phyloP scores from a whole-genome alignment of 2,888 invertebrate species.

The Xylocampa areola region DNA sequence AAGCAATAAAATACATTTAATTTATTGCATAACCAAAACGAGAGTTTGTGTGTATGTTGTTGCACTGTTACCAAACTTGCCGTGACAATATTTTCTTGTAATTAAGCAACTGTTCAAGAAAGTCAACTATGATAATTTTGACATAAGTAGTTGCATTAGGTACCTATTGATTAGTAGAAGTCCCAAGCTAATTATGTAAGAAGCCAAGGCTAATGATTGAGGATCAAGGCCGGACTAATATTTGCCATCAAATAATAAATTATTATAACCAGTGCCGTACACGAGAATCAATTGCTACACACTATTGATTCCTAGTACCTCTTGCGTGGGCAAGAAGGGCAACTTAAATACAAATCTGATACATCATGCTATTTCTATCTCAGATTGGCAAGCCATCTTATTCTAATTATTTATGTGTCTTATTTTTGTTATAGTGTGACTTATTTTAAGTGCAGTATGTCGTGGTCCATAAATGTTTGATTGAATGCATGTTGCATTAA shows the following conservation, averaged over 20 bases:
- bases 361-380: conserved; percentile 14
- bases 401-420: not conserved
- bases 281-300: conserved; percentile 21
- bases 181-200: conserved; percentile 19
- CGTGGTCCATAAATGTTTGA: not conserved
- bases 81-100: not conserved
- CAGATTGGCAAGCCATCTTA: conserved; percentile 23
- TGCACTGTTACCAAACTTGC: not conserved
- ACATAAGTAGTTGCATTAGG: not conserved
- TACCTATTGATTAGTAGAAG: conserved; percentile 31
- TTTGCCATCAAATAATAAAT: conserved; percentile 39
- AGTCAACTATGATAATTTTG: not conserved
- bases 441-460: not conserved
- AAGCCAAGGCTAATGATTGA: conserved; percentile 30
- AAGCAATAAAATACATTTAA: not conserved
- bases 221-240: conserved; percentile 41
- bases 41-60: not conserved
- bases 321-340: conserved; percentile 37
- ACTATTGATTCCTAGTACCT: conserved; percentile 24
- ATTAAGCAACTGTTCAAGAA: not conserved
- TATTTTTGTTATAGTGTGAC: not conserved
- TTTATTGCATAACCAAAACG: not conserved
- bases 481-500: too few species aligned
- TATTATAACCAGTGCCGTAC: conserved; percentile 29
- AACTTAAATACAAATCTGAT: conserved; percentile 14